phyloP scores from a whole-genome alignment of 2,888 invertebrate species.

The Caenorhabditis auriculariae region DNA sequence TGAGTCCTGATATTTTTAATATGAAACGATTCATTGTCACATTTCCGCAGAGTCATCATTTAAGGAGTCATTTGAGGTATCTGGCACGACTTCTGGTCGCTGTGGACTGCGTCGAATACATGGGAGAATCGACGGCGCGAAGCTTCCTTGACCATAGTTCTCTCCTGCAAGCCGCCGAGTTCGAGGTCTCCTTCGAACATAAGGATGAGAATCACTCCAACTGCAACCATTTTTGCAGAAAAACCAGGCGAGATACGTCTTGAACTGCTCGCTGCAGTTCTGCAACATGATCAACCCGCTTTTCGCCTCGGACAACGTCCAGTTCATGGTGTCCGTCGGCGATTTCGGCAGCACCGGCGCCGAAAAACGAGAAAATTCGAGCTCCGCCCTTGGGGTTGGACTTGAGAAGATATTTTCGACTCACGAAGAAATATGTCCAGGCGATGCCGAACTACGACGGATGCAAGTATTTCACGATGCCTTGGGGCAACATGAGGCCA shows the following conservation, averaged over 20 bases:
- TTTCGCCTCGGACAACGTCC: constrained; percentile 40
- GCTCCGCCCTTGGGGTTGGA: constrained; percentile 36
- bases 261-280: constrained; percentile 44
- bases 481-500: constrained; percentile 60
- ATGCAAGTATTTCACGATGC: constrained; percentile 50
- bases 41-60: too few species aligned
- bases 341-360: constrained; percentile 21
- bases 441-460: constrained; percentile 54
- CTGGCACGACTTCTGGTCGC: constrained; percentile 44
- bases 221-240: constrained; percentile 10
- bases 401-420: neutral
- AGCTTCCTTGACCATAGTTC: constrained; percentile 22
- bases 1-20: too few species aligned
- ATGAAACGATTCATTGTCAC: too few species aligned
- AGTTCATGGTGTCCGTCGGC: constrained; percentile 36
- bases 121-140: constrained; percentile 25
- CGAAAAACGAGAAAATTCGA: constrained; percentile 7
- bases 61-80: constrained; percentile 36
- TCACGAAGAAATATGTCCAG: constrained; percentile 13
- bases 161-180: constrained; percentile 26
- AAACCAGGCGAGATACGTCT: constrained; percentile 27
- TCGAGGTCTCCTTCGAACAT: neutral
- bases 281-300: constrained; percentile 53
- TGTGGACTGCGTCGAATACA: constrained; percentile 41
- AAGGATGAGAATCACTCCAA: neutral